Percentiles rank a stretch among this genome's conserved stretches.
phyloP scores from a whole-genome alignment of 2,113 vertebrate genomes.

The Sarotherodon lohbergeri region DNA sequence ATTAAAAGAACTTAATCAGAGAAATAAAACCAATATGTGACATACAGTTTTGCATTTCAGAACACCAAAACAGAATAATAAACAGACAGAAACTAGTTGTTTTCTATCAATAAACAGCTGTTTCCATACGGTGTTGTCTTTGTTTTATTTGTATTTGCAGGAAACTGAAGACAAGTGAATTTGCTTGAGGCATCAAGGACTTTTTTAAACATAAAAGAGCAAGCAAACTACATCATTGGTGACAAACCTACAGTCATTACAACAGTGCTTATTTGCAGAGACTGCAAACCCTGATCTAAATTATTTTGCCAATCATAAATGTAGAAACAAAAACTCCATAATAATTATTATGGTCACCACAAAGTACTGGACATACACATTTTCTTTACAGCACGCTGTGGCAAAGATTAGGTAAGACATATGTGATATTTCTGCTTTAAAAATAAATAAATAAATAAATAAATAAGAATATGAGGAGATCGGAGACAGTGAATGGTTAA shows the following conservation, averaged over 20 bases:
- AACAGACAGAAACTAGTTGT: neutral
- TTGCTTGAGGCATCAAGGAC: neutral
- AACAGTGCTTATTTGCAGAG: slow-evolving; percentile 37
- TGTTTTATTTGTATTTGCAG: slow-evolving; percentile 61
- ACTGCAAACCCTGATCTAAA: slow-evolving; percentile 42
- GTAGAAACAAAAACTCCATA: slow-evolving; percentile 12
- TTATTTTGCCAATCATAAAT: slow-evolving; percentile 60
- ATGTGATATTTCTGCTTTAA: slow-evolving; percentile 25
- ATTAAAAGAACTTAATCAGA: neutral
- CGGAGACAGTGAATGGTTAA: neutral
- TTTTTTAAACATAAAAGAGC: slow-evolving; percentile 48
- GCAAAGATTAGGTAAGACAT: slow-evolving; percentile 48
- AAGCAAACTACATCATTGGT: slow-evolving; percentile 43
- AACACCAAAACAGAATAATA: neutral
- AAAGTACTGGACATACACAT: slow-evolving; percentile 58
- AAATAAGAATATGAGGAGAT: slow-evolving; percentile 3
- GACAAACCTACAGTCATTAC: slow-evolving; percentile 36
- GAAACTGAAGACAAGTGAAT: slow-evolving; percentile 45
- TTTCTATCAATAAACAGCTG: slow-evolving; percentile 9
- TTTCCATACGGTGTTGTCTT: slow-evolving; percentile 27
- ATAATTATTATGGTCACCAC: slow-evolving; percentile 53
- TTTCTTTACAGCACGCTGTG: slow-evolving; percentile 61
- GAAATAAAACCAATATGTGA: neutral
- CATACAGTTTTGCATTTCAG: neutral
- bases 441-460: slow-evolving; percentile 20